Evolutionary conservation across 2,797 vertebrate species (phyloP).

Genomic region (Pithecia hirsuta): DNA sequence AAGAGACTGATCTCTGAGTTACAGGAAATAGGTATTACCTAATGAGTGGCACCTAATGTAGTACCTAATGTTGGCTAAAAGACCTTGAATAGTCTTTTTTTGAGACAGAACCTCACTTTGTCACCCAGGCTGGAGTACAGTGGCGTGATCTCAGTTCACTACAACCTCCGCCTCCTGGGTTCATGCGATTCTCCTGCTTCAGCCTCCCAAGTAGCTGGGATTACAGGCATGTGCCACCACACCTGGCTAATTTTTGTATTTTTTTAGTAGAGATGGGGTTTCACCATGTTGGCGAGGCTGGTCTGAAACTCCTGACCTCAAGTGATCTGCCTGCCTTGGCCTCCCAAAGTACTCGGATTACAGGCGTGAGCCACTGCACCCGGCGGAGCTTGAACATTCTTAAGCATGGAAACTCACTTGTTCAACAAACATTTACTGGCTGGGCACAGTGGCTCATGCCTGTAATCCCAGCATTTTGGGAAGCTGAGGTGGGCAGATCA

Average conservation of each 20-base stretch:
- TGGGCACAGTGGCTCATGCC: not conserved
- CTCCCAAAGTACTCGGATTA: not conserved
- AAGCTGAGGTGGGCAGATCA: not conserved
- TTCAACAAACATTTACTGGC: conserved; percentile 12
- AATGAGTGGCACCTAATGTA: not conserved
- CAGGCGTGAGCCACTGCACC: not conserved
- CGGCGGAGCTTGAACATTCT: not conserved
- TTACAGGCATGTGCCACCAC: not conserved
- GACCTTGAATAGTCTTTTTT: not conserved
- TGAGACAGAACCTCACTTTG: not conserved
- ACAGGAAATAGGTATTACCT: not conserved
- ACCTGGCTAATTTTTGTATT: not conserved
- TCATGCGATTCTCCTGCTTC: not conserved
- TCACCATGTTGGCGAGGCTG: not conserved
- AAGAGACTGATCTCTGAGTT: not conserved
- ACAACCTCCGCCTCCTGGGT: not conserved
- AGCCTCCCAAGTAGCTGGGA: not conserved
- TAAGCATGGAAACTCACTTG: conserved; percentile 27
- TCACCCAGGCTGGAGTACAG: not conserved
- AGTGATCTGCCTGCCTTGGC: not conserved
- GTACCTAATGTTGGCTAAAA: conserved; percentile 3
- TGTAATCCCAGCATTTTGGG: not conserved
- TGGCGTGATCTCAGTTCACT: not conserved
- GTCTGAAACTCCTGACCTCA: not conserved
- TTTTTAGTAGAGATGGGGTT: not conserved